Evolutionary conservation across 2,797 vertebrate genomes (phyloP).

Genomic region (Pyrocephalus nanus): DNA sequence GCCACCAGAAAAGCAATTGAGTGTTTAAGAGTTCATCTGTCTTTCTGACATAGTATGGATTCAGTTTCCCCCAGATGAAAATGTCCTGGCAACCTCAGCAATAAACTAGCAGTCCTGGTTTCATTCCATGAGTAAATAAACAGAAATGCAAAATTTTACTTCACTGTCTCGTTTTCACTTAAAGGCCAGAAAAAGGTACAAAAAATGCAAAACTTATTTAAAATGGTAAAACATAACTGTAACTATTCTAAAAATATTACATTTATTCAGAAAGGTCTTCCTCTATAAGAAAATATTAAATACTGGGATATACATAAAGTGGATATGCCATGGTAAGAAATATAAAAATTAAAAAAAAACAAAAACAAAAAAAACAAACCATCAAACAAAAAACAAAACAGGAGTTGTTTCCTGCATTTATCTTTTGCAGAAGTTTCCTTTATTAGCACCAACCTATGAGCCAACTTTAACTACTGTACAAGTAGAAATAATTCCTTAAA

Average conservation of each 20-base stretch:
- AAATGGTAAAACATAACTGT: background rate
- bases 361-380: too few species aligned
- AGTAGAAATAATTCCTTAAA: background rate
- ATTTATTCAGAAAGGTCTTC: background rate
- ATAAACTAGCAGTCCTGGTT: background rate
- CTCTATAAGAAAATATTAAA: background rate
- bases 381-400: too few species aligned
- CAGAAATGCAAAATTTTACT: background rate
- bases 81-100: background rate
- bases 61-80: background rate
- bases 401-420: background rate
- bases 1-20: background rate
- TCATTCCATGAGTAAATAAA: background rate
- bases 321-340: background rate
- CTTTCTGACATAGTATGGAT: constrained; percentile 19
- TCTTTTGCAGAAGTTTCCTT: background rate
- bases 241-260: background rate
- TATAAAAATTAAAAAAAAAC: too few species aligned
- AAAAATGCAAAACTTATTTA: background rate
- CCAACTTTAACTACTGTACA: background rate
- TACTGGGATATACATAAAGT: background rate
- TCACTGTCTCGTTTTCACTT: background rate
- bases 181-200: background rate
- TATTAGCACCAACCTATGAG: background rate
- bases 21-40: constrained; percentile 25